Evolutionary conservation across 2,888 invertebrate genomes (phyloP), one percentile per base, ranked within the genome.

Genomic region (Neria commutata): DNA sequence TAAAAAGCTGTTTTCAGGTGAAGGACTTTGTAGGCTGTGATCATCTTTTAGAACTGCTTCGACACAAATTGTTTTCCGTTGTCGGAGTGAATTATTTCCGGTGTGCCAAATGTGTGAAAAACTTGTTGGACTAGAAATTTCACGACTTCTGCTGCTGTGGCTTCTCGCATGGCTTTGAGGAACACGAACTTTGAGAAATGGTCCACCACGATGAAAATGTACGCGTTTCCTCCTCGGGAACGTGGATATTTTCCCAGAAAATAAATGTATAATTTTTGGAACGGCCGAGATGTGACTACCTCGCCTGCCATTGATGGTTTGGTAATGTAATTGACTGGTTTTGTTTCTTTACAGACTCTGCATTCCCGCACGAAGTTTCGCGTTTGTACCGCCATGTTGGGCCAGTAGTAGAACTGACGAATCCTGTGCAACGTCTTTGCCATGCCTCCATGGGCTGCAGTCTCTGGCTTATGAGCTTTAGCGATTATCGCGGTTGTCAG

Each of bases 1-100:
- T 78, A 76, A 3, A 53, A 49, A 0, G 71, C 64, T 33, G 66
- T 74, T 49, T 58, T 69, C 4, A 47, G 17, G 16, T 70, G 54
- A 4, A 46, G 42, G 1, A 63, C 53, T 17, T 60, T 50, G 40
- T 66, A 71, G 1, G 47, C 21, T n/a, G 14, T n/a, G 2, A 66
- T 17, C 14, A 68, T 51, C 1, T 40, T 6, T 14, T 60, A 34
- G 26, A 66, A 69, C 10, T 61, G 42, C 21, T 62, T 65, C 0
- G 63, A 21, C 2, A 54, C 19, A 54, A 67, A 72, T 48, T 71
- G 71, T 11, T 59, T 54, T 0, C 71, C 71, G 57, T 74, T 3
- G n/a, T n/a, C n/a, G n/a, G n/a, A n/a, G n/a, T n/a, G n/a, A n/a
- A n/a, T n/a, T n/a, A n/a, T n/a, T n/a, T n/a, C n/a, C n/a, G n/a